Percentiles rank a stretch among this genome's conserved stretches.
These are phyloP conservation scores for Numenius arquata DNA, from an alignment of 2,113 vertebrate genomes.

Conservation along the genomic window DNA sequence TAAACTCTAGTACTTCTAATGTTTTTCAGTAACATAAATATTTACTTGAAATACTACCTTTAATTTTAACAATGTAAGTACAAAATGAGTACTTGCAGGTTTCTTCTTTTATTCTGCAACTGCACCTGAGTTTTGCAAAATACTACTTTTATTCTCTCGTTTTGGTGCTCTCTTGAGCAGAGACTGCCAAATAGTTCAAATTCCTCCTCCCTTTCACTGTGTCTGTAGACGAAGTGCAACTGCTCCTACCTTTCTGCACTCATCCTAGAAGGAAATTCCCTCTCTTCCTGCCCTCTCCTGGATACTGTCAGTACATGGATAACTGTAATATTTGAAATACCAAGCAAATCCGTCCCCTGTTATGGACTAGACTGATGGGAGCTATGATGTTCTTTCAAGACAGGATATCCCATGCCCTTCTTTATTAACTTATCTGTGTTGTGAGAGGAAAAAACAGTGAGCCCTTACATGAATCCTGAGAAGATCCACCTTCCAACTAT, in stretches of 20 bases:
- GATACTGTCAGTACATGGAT: background rate
- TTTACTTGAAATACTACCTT: background rate
- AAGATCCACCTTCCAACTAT: background rate
- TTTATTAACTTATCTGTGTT: background rate
- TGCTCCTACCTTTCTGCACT: background rate
- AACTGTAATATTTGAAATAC: slow-evolving; percentile 41
- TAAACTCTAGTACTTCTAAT: background rate
- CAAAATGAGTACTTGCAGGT: background rate
- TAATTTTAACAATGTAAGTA: background rate
- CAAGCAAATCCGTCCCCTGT: background rate
- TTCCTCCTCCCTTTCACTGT: background rate
- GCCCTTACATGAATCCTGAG: background rate
- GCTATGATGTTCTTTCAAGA: background rate
- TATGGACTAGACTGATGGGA: background rate
- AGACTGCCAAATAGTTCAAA: slow-evolving; percentile 21
- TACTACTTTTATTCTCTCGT: background rate
- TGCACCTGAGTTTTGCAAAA: background rate
- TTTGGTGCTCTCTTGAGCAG: background rate
- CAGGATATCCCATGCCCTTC: background rate
- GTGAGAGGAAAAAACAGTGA: background rate
- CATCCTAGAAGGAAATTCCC: background rate
- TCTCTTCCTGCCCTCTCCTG: slow-evolving; percentile 40
- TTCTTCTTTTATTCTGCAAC: background rate
- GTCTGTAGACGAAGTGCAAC: background rate
- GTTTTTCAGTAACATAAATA: background rate